A percentile compares a stretch with the other conserved stretches of the same genome.
Conservation (phyloP, 2,888 invertebrate species). For the Lepetodrilus schrolli region DNA sequence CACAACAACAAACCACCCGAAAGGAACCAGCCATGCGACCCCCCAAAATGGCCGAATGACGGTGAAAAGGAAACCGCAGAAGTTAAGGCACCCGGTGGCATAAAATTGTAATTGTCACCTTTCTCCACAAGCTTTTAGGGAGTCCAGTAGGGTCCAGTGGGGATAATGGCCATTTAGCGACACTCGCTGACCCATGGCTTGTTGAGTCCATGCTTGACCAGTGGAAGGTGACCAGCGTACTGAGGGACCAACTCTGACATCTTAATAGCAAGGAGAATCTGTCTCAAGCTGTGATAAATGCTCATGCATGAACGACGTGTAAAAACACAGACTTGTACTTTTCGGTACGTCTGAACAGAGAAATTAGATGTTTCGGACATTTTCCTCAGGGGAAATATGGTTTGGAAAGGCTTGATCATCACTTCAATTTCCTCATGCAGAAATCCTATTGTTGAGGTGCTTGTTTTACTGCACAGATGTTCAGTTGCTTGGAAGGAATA, state of each 20-base stretch:
- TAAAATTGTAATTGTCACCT: slow-evolving; percentile 23
- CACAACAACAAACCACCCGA: slow-evolving; percentile 5
- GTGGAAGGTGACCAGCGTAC: neutral
- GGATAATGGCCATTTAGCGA: slow-evolving; percentile 8
- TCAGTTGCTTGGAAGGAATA: too few relatives aligned
- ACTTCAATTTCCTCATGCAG: too few relatives aligned
- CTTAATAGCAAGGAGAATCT: neutral
- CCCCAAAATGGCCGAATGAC: neutral
- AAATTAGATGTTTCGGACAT: too few relatives aligned
- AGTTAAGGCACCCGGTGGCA: neutral
- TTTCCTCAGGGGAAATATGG: too few relatives aligned
- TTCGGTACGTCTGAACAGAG: too few relatives aligned
- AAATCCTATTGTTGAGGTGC: too few relatives aligned
- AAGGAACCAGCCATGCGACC: neutral
- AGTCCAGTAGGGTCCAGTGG: neutral
- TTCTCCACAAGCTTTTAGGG: neutral
- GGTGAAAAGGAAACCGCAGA: neutral
- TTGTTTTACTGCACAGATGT: too few relatives aligned
- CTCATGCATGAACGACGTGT: neutral
- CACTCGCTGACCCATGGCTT: neutral
- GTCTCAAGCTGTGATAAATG: neutral
- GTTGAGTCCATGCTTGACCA: slow-evolving; percentile 16
- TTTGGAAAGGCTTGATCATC: too few relatives aligned
- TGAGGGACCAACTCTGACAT: neutral
- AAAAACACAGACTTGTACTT: neutral